Percentiles rank a stretch among this genome's conserved stretches.
These are phyloP conservation scores for Ormyrus nitidulus DNA, from an alignment of 2,888 invertebrate species.

Conservation along the genomic window DNA sequence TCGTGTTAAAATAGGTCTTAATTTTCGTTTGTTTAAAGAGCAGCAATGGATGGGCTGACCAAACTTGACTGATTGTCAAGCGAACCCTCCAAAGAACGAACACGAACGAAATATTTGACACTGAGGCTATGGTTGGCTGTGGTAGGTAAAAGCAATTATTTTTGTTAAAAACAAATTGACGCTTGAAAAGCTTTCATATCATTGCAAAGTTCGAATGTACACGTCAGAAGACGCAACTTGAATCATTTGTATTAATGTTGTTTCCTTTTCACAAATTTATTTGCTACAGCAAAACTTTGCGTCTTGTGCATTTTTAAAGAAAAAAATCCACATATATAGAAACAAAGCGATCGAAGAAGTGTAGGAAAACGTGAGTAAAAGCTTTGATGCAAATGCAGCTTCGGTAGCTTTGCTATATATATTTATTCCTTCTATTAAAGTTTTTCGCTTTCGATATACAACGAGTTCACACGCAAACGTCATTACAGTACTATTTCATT, in stretches of 20 bases:
- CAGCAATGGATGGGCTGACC: constrained; percentile 37
- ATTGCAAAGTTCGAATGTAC: constrained; percentile 2
- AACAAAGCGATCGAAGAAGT: constrained; percentile 46
- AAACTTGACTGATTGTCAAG: constrained; percentile 62
- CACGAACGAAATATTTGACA: constrained; percentile 8
- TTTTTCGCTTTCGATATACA: constrained; percentile 29
- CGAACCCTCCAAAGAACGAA: constrained; percentile 64
- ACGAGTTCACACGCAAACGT: constrained; percentile 34
- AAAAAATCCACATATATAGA: neutral
- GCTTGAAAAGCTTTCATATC: neutral
- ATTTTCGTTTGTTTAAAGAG: constrained; percentile 21
- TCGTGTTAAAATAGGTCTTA: neutral
- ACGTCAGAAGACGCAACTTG: constrained; percentile 38
- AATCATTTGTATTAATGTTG: constrained; percentile 47
- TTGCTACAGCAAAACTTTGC: constrained; percentile 18
- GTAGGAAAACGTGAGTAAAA: constrained; percentile 26
- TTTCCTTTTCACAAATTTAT: neutral
- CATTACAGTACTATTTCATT: constrained; percentile 42
- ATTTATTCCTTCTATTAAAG: constrained; percentile 18
- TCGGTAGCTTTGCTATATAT: constrained; percentile 23
- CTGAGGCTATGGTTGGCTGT: constrained; percentile 10
- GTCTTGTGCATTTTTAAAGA: constrained; percentile 17
- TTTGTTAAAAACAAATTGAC: constrained; percentile 5
- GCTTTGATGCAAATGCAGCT: constrained; percentile 37
- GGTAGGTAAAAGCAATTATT: neutral